Percentiles rank a stretch among this genome's conserved stretches.
phyloP scores from a whole-genome alignment of 1,140 invertebrate species.

The Drosophila lowei region DNA sequence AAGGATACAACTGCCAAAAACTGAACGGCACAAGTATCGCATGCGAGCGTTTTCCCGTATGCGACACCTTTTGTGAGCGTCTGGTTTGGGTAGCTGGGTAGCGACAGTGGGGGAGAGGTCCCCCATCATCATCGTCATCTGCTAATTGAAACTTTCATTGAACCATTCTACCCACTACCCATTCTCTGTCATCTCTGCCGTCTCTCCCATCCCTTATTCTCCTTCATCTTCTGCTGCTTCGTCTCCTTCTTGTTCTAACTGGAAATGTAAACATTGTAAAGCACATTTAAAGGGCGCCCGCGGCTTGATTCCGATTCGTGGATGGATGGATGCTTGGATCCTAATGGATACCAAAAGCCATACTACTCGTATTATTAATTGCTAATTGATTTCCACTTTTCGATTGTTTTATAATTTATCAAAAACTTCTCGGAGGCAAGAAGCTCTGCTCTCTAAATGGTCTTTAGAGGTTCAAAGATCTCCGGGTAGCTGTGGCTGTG shows the following conservation, averaged over 20 bases:
- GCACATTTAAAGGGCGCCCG: constrained; percentile 17
- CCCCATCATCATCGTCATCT: constrained; percentile 22
- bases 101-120: too few species aligned
- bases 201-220: not conserved
- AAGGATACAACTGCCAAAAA: too few species aligned
- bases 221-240: not conserved
- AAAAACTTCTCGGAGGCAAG: constrained; percentile 45
- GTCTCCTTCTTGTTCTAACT: constrained; percentile 4
- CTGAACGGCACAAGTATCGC: too few species aligned
- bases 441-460: constrained; percentile 41
- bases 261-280: constrained; percentile 46
- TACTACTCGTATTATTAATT: constrained; percentile 64
- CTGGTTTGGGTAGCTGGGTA: too few species aligned
- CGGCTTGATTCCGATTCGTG: constrained; percentile 37
- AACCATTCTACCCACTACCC: not conserved
- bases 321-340: constrained; percentile 4
- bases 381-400: constrained; percentile 68
- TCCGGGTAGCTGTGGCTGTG: constrained; percentile 9
- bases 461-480: constrained; percentile 30
- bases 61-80: too few species aligned
- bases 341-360: constrained; percentile 39
- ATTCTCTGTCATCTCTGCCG: too few species aligned
- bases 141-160: constrained; percentile 72
- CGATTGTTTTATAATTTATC: constrained; percentile 63
- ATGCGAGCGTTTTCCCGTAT: too few species aligned